A percentile compares a stretch with the other conserved stretches of the same genome.
phyloP scores from a whole-genome alignment of 1,140 invertebrate species.

The Apis mellifera region DNA sequence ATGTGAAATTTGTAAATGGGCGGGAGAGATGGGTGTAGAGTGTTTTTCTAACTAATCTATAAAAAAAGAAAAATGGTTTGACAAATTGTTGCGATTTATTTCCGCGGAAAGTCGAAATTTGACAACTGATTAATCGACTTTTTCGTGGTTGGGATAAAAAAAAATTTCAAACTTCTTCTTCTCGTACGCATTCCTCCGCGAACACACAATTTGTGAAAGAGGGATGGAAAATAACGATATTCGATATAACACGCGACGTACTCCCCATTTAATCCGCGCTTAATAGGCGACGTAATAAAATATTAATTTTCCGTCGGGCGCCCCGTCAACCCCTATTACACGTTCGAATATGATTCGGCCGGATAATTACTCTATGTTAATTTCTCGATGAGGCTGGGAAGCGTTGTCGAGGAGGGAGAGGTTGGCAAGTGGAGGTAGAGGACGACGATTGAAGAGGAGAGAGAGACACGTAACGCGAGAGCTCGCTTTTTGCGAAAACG shows the following conservation, averaged over 20 bases:
- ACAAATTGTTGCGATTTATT: no score
- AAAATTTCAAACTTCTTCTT: no score
- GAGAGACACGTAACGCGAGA: constrained; percentile 20
- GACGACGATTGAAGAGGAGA: background rate
- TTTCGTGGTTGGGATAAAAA: no score
- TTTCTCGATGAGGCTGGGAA: constrained; percentile 45
- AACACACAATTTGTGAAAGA: background rate
- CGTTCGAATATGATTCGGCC: constrained; percentile 36
- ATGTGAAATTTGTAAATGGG: background rate
- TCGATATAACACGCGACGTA: background rate
- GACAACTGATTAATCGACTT: no score
- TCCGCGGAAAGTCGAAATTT: no score
- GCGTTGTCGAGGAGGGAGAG: constrained; percentile 6
- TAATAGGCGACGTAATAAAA: constrained; percentile 26
- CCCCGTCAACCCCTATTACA: constrained; percentile 13
- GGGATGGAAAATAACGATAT: background rate
- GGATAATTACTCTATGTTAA: constrained; percentile 67
- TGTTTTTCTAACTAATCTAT: no score
- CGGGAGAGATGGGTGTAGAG: no score
- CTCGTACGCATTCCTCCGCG: background rate
- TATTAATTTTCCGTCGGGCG: constrained; percentile 19
- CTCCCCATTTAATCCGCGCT: constrained; percentile 1
- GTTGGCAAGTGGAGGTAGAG: no score
- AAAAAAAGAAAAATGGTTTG: no score
- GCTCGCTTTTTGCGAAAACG: constrained; percentile 55